Evolutionary conservation across 2,797 vertebrate species (phyloP), one percentile per base, ranked within the genome.

Genomic region (Mormyrops boulengeri): DNA sequence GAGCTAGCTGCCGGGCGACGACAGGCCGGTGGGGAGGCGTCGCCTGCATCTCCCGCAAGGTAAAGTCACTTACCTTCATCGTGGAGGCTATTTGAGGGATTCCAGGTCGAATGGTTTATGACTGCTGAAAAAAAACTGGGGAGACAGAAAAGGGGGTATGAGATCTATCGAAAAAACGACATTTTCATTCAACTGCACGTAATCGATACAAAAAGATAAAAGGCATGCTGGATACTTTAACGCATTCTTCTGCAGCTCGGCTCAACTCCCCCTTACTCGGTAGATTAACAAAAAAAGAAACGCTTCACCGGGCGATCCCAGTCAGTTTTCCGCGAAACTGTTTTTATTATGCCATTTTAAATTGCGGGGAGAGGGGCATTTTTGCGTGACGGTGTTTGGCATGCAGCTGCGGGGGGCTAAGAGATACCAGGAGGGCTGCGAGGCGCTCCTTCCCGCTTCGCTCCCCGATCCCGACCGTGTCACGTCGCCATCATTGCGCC

Each of bases 401-500:
- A 50, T 22, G 22, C 8, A 38, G 82, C 47, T 9, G 47, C 22
- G 49, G 49, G 9, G 80, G 85, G 85, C 30, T 57, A n/a, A 38
- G 53, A 26, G 44, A 41, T 11, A 12, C 19, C 84, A 5, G 60
- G 19, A 30, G 47, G 47, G 50, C 6, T 87, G 86, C 92, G 91
- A 91, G 88, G 92, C 91, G 92, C 92, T 92, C 90, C 94, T 96
- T 96, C 96, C 96, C 96, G 96, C 96, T 96, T 95, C 92, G 93
- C 95, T 96, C 93, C 93, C 92, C 93, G 93, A 94, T 93, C 92
- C 93, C 94, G 91, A 90, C 95, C 94, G 95, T 96, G 96, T 98
- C 97, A 97, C 96, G 97, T 96, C 97, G 97, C 97, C 97, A 97
- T 97, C 97, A 97, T 97, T 95, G 96, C 96, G 96, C 93, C 19